Evolutionary conservation across 1,140 invertebrate genomes (phyloP), one percentile per base, ranked within the genome.

Genomic region (Galleria mellonella): DNA sequence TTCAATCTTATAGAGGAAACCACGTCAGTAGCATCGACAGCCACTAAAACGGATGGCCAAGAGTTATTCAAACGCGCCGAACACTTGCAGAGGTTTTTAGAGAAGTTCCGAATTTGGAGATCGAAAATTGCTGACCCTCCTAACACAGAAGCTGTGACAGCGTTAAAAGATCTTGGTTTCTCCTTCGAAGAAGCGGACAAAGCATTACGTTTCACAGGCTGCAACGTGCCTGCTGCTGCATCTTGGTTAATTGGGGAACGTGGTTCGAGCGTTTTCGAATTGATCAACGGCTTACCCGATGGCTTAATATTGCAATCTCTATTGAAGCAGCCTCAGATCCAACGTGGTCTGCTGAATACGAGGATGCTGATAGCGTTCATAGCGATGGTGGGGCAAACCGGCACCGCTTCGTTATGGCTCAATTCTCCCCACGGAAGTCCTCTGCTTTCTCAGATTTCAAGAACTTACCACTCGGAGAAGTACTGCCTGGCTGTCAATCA

Each of bases 281-380:
- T 83, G 7, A 52, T 82, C 0, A 69, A 79, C 11, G 81, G 81
- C 0, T 40, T 84, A 11, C 81, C 81, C 0, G 76, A 85, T 31
- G 73, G 81, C 0, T 6, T 57, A 7, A 77, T 85, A 4, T 45
- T 85, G 9, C 67, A 78, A 14, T 72, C 73, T 4, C 49, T 85
- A 37, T 30, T 85, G n/a, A 76, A 79, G 32, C 76, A 85, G 23
- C 76, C 78, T 0, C 76, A 79, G 32, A 82, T 85, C 5, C 78
- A 85, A 39, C 43, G 82, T 4, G 81, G 81, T 0, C 32, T 85
- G 0, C 36, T 85, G 9, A 85, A 85, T 12, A 85, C 78, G 1
- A 58, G 78, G 4, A 85, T 85, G 82, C 30, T 85, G n/a, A 73
- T 76, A 0, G 81, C 81, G 0, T 85, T 85, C 30, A 85, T 85